Evolutionary conservation across 2,888 invertebrate species (phyloP), one percentile per base, ranked within the genome.

Genomic region (Hesperia comma): DNA sequence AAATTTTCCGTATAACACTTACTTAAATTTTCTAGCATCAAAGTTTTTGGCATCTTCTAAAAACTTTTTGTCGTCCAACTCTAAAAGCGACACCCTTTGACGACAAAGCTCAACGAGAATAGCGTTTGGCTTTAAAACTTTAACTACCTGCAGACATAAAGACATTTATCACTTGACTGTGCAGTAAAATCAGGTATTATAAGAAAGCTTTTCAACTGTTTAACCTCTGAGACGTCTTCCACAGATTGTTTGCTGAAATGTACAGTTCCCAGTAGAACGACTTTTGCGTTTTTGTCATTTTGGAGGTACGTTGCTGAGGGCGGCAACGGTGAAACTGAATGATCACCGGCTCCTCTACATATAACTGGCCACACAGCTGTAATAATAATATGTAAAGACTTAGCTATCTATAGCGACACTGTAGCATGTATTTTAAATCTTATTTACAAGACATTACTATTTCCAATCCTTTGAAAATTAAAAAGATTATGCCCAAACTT

Each of bases 241-340:
- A 91, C 82, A 1, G 92, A 92, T 71, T 88, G 78, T 76, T 90
- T 91, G 75, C 92, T 92, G 70, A 92, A 92, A 72, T 92, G 92
- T 21, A 92, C 92, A 0, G 92, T 92, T 51, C 92, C 92, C 62
- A 92, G 78, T 53, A 92, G 71, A 8, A 91, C 88, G n/a, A 92
- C 92, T 5, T 82, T 88, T 8, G 81, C 87, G 14, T 71, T 51
- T 2, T 71, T 71, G 70, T 91, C 86, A 70, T 87, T 79, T 73
- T 90, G 90, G 32, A 92, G 46, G 10, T 89, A 64, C 4, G 86
- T 84, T 1, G 92, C 91, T 3, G 92, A 74, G 15, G 76, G 49
- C 1, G 92, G 92, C 15, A 91, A 74, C 0, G 70, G 63, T 15
- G 79, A 60, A 15, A 64, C 61, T 4, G 71, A 53, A 33, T 64